Conservation (phyloP, 2,113 vertebrate genomes). For the Ailuropoda melanoleuca region DNA sequence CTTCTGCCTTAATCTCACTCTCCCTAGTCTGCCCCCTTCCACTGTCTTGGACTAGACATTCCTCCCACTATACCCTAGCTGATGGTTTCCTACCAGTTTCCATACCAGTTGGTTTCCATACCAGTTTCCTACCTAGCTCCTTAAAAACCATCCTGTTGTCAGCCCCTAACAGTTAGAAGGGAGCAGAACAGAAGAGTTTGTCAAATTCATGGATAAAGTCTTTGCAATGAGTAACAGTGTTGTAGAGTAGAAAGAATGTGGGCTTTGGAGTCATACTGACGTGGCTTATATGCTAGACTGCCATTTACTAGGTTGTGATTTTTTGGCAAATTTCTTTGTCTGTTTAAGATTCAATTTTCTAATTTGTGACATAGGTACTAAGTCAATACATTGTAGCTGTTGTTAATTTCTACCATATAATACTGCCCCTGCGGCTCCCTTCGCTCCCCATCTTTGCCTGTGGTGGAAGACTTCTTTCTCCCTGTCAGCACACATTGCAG, state of each 20-base stretch:
- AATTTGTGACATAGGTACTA: conserved; percentile 2
- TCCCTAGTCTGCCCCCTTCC: neutral
- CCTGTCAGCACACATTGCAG: neutral
- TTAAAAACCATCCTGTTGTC: neutral
- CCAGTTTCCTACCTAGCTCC: neutral
- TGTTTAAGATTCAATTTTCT: neutral
- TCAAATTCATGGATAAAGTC: neutral
- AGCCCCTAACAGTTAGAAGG: neutral
- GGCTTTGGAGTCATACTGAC: neutral
- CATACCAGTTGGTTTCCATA: no score
- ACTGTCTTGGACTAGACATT: neutral
- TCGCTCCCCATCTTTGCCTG: neutral
- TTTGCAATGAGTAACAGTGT: neutral
- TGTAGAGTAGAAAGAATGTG: neutral
- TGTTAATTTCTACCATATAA: neutral
- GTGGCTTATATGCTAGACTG: neutral
- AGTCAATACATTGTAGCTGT: neutral
- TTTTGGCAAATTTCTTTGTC: neutral
- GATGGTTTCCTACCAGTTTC: neutral
- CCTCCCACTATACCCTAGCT: neutral
- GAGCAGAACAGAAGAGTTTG: neutral
- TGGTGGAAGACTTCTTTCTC: neutral
- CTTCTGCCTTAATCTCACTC: neutral
- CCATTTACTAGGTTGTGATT: neutral
- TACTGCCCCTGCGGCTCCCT: neutral